Conservation (phyloP, 2,113 vertebrate species). For the Pseudorhombus dupliciocellatus region DNA sequence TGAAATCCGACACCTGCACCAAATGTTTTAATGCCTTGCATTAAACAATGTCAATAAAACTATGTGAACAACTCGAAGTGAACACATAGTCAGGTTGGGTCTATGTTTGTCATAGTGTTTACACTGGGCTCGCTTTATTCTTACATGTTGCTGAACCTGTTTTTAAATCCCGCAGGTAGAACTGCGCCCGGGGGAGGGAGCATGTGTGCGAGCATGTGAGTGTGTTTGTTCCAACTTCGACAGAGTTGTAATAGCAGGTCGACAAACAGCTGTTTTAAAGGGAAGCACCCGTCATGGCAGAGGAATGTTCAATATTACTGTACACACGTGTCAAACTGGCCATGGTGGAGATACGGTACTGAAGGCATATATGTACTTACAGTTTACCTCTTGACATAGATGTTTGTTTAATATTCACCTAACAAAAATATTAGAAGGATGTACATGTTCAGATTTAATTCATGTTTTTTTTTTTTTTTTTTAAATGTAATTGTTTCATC, state of each 20-base stretch:
- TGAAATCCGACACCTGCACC: constrained; percentile 7
- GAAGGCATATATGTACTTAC: no score
- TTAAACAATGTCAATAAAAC: no score
- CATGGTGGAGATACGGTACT: not conserved
- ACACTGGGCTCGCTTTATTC: constrained; percentile 2
- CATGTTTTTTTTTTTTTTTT: not conserved
- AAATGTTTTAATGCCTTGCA: not conserved
- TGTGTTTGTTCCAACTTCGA: not conserved
- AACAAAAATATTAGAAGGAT: no score
- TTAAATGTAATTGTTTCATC: no score
- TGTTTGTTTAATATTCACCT: no score
- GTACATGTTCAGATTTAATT: no score
- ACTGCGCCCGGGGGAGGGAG: not conserved
- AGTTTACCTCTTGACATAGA: no score
- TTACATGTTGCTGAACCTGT: constrained; percentile 47
- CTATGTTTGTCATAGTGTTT: constrained; percentile 52
- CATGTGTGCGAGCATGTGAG: not conserved
- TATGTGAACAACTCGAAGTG: not conserved
- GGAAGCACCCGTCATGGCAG: constrained; percentile 1
- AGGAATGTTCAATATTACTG: constrained; percentile 11
- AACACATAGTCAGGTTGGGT: not conserved
- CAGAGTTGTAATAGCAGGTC: constrained; percentile 2
- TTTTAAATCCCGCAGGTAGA: constrained; percentile 33
- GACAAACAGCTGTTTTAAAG: constrained; percentile 48
- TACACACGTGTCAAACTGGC: constrained; percentile 2